Evolutionary conservation across 2,797 vertebrate genomes (phyloP).

Genomic region (Lacerta agilis): DNA sequence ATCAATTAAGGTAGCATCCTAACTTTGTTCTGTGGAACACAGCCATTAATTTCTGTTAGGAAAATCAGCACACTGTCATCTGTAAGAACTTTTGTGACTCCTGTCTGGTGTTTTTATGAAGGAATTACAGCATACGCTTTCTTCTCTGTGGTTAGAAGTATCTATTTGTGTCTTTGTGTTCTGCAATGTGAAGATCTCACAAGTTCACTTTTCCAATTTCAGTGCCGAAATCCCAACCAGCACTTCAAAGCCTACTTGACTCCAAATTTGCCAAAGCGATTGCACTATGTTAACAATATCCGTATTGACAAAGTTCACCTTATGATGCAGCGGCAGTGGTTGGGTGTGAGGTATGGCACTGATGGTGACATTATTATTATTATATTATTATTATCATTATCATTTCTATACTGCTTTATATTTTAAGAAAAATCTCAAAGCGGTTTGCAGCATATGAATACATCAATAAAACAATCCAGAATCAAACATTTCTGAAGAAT

Average conservation of each 20-base stretch:
- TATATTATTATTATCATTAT: no score
- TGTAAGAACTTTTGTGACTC: not conserved
- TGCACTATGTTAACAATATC: constrained; percentile 88
- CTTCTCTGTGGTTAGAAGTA: not conserved
- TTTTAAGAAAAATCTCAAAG: no score
- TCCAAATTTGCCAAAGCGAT: constrained; percentile 88
- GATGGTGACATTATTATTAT: not conserved
- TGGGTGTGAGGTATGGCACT: constrained; percentile 81
- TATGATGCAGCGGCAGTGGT: constrained; percentile 88
- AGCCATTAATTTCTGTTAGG: no score
- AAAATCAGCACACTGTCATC: no score
- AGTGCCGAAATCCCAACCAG: constrained; percentile 88
- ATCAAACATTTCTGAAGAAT: no score
- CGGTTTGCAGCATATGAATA: no score
- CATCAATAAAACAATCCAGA: no score
- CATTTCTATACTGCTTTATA: no score
- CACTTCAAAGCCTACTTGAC: constrained; percentile 90
- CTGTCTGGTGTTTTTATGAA: not conserved
- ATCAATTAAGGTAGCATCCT: no score
- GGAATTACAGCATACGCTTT: not conserved
- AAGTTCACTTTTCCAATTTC: constrained; percentile 51
- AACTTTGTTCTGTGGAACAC: no score
- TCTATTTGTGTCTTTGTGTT: not conserved
- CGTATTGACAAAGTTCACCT: constrained; percentile 92
- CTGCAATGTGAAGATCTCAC: not conserved